phyloP scores from a whole-genome alignment of 2,888 invertebrate species.

The Drosophila aldrichi region DNA sequence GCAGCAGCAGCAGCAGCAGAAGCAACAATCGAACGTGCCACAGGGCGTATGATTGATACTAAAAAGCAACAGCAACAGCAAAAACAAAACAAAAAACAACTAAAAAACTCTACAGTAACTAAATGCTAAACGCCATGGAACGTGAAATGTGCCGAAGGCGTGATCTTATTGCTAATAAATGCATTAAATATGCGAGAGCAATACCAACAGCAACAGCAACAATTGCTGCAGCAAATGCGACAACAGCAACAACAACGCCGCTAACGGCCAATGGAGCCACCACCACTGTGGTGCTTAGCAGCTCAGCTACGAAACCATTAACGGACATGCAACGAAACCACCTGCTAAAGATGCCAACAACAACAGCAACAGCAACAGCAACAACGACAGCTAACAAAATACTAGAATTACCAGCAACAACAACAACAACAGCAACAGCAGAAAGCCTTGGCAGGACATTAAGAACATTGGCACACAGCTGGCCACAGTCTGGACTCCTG shows the following conservation, averaged over 20 bases:
- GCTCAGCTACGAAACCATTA: slow-evolving; percentile 57
- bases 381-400: slow-evolving; percentile 54
- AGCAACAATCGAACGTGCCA: slow-evolving; percentile 64
- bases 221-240: slow-evolving; percentile 20
- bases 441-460: slow-evolving; percentile 52
- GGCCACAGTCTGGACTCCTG: slow-evolving; percentile 61
- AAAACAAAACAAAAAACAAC: not conserved
- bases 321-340: slow-evolving; percentile 81
- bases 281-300: slow-evolving; percentile 51
- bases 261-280: slow-evolving; percentile 70
- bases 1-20: slow-evolving; percentile 20
- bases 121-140: slow-evolving; percentile 38
- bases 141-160: slow-evolving; percentile 56
- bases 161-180: slow-evolving; percentile 54
- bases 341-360: slow-evolving; percentile 78
- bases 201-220: slow-evolving; percentile 23
- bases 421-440: slow-evolving; percentile 27
- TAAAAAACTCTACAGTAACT: slow-evolving; percentile 16
- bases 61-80: slow-evolving; percentile 19
- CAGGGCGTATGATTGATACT: slow-evolving; percentile 70
- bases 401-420: slow-evolving; percentile 42
- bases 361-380: slow-evolving; percentile 42
- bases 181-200: slow-evolving; percentile 43
- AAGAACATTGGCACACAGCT: slow-evolving; percentile 68
- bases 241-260: slow-evolving; percentile 55